phyloP scores from a whole-genome alignment of 53 echinoderm and acorn worm species.

The Glandiceps talaboti region DNA sequence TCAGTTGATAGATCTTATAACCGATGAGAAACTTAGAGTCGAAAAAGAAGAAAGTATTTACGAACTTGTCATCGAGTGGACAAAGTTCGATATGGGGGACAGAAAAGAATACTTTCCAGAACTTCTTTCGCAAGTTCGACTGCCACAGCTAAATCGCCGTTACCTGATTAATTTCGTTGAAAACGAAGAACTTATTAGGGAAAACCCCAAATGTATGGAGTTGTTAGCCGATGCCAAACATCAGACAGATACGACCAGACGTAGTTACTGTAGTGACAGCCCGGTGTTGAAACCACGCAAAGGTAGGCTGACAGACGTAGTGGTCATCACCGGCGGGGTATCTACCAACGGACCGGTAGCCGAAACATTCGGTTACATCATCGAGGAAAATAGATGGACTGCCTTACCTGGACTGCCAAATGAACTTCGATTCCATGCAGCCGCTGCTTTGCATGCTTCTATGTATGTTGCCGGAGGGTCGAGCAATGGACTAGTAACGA shows the following conservation, averaged over 20 bases:
- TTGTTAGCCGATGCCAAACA: constrained; percentile 74
- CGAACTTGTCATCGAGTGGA: constrained; percentile 75
- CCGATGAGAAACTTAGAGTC: constrained; percentile 89
- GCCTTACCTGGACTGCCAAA: constrained; percentile 64
- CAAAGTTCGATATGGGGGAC: constrained; percentile 46
- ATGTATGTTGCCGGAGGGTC: constrained; percentile 93
- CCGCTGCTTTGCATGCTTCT: constrained; percentile 63
- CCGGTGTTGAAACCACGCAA: constrained; percentile 94
- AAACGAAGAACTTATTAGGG: constrained; percentile 69
- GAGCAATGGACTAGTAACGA: constrained; percentile 72
- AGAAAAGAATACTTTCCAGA: constrained; percentile 45
- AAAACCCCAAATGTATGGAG: constrained; percentile 53
- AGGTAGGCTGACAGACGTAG: constrained; percentile 84
- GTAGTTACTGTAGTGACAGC: constrained; percentile 96
- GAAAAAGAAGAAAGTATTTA: constrained; percentile 95
- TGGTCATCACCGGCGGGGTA: constrained; percentile 90
- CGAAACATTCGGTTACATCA: constrained; percentile 80
- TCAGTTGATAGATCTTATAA: constrained; percentile 65
- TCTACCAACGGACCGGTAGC: constrained; percentile 75
- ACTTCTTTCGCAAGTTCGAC: constrained; percentile 64
- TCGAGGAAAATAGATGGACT: constrained; percentile 93
- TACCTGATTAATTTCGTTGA: constrained; percentile 76
- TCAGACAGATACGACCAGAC: constrained; percentile 85
- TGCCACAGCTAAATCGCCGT: constrained; percentile 67
- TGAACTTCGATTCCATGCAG: constrained; percentile 92